Evolutionary conservation across 2,888 invertebrate species (phyloP).

Genomic region (Erebia palarica): DNA sequence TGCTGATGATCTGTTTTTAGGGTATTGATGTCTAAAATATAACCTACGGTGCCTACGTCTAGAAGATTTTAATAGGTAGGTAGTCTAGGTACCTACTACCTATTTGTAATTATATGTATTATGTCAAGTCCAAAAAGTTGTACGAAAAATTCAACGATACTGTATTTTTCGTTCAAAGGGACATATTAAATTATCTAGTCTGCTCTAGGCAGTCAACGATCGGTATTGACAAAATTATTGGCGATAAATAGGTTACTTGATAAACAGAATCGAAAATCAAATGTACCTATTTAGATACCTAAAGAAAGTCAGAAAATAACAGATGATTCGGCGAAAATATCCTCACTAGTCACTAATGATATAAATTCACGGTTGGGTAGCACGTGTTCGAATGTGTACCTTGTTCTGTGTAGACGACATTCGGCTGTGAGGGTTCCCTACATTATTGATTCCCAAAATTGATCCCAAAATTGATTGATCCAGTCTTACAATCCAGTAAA

Average conservation of each 20-base stretch:
- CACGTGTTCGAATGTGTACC: slow-evolving; percentile 37
- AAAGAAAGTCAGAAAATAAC: slow-evolving; percentile 28
- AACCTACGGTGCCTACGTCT: too few relatives aligned
- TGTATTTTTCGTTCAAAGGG: too few relatives aligned
- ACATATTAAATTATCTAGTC: too few relatives aligned
- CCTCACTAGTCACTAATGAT: slow-evolving; percentile 54
- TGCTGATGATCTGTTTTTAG: neutral
- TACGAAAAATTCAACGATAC: too few relatives aligned
- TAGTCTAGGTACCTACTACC: neutral
- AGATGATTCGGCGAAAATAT: slow-evolving; percentile 48
- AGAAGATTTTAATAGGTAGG: neutral
- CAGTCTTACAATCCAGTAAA: too few relatives aligned
- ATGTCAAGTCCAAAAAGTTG: too few relatives aligned
- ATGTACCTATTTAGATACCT: neutral
- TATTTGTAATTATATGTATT: too few relatives aligned
- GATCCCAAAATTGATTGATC: too few relatives aligned
- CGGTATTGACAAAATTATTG: too few relatives aligned
- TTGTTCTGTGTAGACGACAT: neutral
- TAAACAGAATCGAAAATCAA: neutral
- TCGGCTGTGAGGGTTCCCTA: neutral
- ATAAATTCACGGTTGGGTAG: slow-evolving; percentile 61
- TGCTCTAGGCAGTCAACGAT: too few relatives aligned
- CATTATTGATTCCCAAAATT: too few relatives aligned
- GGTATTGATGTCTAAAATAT: neutral
- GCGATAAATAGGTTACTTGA: neutral